Base-by-base conservation (phyloP, 2,888 invertebrate genomes). In the Hetaerina titia region DNA sequence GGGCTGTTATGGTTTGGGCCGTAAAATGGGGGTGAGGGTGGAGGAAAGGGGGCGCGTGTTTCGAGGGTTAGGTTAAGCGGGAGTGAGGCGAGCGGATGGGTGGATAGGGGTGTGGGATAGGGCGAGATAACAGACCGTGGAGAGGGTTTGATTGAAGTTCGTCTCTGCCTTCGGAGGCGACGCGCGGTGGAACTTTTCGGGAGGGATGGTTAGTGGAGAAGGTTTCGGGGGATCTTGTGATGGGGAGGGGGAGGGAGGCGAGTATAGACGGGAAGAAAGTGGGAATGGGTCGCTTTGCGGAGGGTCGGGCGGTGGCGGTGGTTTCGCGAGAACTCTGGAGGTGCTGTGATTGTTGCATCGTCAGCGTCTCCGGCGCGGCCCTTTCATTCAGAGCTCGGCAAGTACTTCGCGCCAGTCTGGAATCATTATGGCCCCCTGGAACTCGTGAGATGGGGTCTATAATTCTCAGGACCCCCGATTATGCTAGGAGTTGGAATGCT, bases 131-230 rank as follows among this genome's bases (percentile, higher is more conserved):
- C 69, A 69, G 69, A 69, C 69, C 69, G 6, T n/a, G 69, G n/a
- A 69, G 69, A 81, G 25, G 89, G 89, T 58, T 89, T 89, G 89
- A 89, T 89, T 57, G 89, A 89, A 89, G 89, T 89, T 89, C 22
- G 88, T 17, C 45, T 56, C 56, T 8, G 57, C 45, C 56, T 45
- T 45, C 17, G 13, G 57, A 19, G 57, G 13, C 81, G 56, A 2
- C 13, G 22, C 0, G 9, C n/a, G 57, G 2, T 57, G 57, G 89
- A 89, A 89, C 89, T 89, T 58, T 31, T 58, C 11, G 22, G 57
- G 58, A 69, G n/a, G 69, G 19, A 19, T 19, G 69, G 19, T 69
- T 69, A 22, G 69, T 13, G 69, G n/a, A 6, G 8, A n/a, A 69
- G 13, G 45, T 1, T 45, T 45, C 45, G 45, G 45, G 45, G 45